Base-by-base conservation (phyloP, 2,888 invertebrate species). In the Plemyria rubiginata region DNA sequence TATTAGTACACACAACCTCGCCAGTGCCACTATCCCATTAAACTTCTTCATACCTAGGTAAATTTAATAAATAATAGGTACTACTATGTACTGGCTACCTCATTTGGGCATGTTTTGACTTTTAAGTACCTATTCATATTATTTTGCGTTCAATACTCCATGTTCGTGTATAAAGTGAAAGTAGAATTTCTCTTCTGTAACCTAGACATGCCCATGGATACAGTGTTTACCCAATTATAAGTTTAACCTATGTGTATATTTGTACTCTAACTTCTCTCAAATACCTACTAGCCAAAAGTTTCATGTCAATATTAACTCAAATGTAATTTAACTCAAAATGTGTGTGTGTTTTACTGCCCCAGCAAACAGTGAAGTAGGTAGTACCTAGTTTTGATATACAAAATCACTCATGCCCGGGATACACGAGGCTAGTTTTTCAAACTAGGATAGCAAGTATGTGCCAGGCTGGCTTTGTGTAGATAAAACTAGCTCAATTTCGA, bases 171-270 rank as follows among this genome's bases (percentile, higher is more conserved):
- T 11, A 45, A 55, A 63, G 70, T 70, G 67, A 70, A 70, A 70
- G 67, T 64, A 49, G 32, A 65, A 58, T 67, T 67, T 70, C 70
- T 63, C 67, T 53, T 48, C n/a, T 32, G 45, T 54, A 11, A 38
- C 36, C 32, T 38, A 45, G 29, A 15, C 43, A 54, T 43, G 32
- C 6, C 29, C 46, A 46, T n/a, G n/a, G n/a, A n/a, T 46, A 11
- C 43, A 43, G 13, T 43, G 4, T 45, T 11, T 16, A 16, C 45
- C 11, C 16, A 4, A 38, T 11, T 8, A 32, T 8, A 32, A 5
- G 7, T 32, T 6, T 32, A 2, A 22, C 22, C 22, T 22, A 22
- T 22, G 22, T 22, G 3, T 22, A 22, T 22, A n/a, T 22, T 22
- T 22, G 22, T 22, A 22, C 22, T 22, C 3, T 22, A 22, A 22